Evolutionary conservation across 2,888 invertebrate species (phyloP), one percentile per base, ranked within the genome.

Genomic region (Agrochola lychnidis): DNA sequence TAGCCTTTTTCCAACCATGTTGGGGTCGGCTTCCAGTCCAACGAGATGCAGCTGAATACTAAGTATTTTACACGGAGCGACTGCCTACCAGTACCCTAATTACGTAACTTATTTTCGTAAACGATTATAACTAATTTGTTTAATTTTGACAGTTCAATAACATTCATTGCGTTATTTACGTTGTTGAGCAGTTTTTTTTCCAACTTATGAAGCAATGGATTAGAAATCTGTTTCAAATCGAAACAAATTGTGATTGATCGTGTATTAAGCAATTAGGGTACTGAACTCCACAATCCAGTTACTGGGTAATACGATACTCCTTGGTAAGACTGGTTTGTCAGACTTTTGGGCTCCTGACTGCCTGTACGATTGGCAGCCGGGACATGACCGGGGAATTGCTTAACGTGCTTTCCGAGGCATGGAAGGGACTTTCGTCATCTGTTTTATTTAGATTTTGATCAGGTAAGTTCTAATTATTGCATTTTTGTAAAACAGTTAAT

Each of bases 401-500:
- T n/a, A n/a, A 30, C 25, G 25, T 25, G 9, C 16, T 59, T 25
- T 25, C 59, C 19, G 30, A 61, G 19, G 4, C 59, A 19, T 19
- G 10, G 19, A 61, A 10, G 10, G 30, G 10, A 19, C 19, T 30
- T 19, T 19, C 30, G 10, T 30, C 30, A 19, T 30, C 19, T 19
- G 59, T 59, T 56, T 56, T 56, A 56, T n/a, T n/a, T 56, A n/a
- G n/a, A 56, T 56, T 56, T 57, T 57, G 12, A 57, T 57, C 14
- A n/a, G n/a, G 2, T 56, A 10, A 10, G 10, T 12, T 0, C n/a
- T 25, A n/a, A n/a, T 2, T 56, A 25, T 25, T 56, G n/a, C n/a
- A 25, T 6, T 62, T 62, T 62, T 36, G 5, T 36, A 36, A 36
- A 62, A 12, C 36, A 61, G 12, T 30, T 30, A 30, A 30, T 36